These are phyloP conservation scores for Leptopilina syphax DNA, from an alignment of 2,888 invertebrate species.

Conservation along the genomic window DNA sequence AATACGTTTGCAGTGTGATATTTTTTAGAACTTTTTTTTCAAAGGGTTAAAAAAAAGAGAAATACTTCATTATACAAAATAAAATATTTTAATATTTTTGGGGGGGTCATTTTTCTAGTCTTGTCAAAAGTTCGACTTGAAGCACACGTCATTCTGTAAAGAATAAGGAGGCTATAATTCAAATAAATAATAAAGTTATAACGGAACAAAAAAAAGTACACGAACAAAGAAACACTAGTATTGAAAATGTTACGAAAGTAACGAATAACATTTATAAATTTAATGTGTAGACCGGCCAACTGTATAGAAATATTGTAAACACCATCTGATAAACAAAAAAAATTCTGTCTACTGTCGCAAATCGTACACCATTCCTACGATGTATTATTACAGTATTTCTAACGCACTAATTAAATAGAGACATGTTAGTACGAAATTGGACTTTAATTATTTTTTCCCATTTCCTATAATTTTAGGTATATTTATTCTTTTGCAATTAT, in stretches of 20 bases:
- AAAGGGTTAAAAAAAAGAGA: background rate
- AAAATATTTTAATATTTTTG: background rate
- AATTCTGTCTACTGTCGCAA: constrained; percentile 58
- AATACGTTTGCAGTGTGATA: too few relatives aligned
- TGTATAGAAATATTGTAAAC: constrained; percentile 47
- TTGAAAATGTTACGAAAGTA: constrained; percentile 53
- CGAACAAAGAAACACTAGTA: constrained; percentile 58
- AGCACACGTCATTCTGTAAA: constrained; percentile 43
- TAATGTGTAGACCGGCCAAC: constrained; percentile 34
- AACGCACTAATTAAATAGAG: constrained; percentile 71
- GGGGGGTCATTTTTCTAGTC: background rate
- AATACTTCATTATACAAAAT: background rate
- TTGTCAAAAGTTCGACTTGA: constrained; percentile 27
- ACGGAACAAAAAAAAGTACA: constrained; percentile 6
- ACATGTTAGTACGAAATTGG: constrained; percentile 66
- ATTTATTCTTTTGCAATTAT: background rate
- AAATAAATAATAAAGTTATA: constrained; percentile 23
- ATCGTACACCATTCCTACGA: constrained; percentile 74
- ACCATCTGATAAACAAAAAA: constrained; percentile 47
- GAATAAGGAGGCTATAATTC: constrained; percentile 58
- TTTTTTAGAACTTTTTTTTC: background rate
- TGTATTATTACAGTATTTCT: constrained; percentile 75
- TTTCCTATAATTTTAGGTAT: background rate
- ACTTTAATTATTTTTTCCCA: constrained; percentile 19
- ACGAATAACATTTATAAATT: constrained; percentile 7